Evolutionary conservation across 2,888 invertebrate genomes (phyloP).

Genomic region (Microchrysa polita): DNA sequence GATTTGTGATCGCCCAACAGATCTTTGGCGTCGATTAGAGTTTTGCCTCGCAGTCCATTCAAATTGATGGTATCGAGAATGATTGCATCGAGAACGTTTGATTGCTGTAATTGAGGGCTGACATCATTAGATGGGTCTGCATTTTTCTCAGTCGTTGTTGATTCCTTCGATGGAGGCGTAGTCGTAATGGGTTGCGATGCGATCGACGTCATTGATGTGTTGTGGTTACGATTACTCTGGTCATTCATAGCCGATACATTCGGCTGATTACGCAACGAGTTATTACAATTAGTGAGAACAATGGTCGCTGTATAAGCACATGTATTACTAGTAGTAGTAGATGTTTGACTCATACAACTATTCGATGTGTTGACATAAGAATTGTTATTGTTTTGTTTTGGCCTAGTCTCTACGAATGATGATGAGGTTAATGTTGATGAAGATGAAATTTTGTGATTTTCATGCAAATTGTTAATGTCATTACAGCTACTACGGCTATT

Average conservation of each 20-base stretch:
- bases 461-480: conserved; percentile 38
- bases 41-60: conserved; percentile 27
- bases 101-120: conserved; percentile 14
- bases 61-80: conserved; percentile 28
- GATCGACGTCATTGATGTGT: conserved; percentile 27
- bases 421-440: conserved; percentile 37
- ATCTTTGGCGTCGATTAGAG: conserved; percentile 13
- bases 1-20: conserved; percentile 17
- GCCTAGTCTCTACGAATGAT: conserved; percentile 1
- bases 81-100: conserved; percentile 41
- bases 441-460: conserved; percentile 31
- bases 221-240: conserved; percentile 27
- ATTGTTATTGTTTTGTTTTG: conserved; percentile 28
- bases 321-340: conserved; percentile 40
- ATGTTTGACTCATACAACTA: conserved; percentile 17
- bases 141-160: conserved; percentile 15
- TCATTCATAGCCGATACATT: conserved; percentile 36
- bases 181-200: not conserved
- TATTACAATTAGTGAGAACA: conserved; percentile 48
- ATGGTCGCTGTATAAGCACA: conserved; percentile 48
- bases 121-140: conserved; percentile 3
- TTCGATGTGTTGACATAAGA: conserved; percentile 32
- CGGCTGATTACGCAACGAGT: conserved; percentile 44
- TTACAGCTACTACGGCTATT: conserved; percentile 14
- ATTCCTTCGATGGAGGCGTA: not conserved